Conservation (phyloP, 2,113 vertebrate species). For the Odobenus rosmarus region DNA sequence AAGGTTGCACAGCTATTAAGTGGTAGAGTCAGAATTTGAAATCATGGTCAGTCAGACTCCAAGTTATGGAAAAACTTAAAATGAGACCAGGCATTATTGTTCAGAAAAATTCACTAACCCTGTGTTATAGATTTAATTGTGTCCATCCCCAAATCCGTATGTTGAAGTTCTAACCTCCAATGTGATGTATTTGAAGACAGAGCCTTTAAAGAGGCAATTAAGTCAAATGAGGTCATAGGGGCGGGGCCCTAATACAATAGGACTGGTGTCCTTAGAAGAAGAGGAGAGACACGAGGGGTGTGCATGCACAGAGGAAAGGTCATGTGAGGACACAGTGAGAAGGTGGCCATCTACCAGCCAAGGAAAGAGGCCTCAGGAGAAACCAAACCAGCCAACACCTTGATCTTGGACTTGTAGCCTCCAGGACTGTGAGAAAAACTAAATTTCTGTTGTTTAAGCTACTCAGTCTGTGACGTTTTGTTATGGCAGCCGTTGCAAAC, state of each 20-base stretch:
- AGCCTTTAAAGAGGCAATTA: not conserved
- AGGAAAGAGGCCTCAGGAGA: not conserved
- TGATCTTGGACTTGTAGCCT: not conserved
- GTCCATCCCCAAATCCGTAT: not conserved
- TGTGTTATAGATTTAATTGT: not conserved
- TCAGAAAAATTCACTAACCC: not conserved
- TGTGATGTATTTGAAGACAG: not conserved
- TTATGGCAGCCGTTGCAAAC: not conserved
- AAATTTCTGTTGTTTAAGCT: not conserved
- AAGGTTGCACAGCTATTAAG: not conserved
- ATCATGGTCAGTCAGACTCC: not conserved
- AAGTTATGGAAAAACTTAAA: not conserved
- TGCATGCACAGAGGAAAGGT: not conserved
- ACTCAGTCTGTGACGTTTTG: not conserved
- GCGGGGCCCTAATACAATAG: not conserved
- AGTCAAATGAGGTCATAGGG: not conserved
- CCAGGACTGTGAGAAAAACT: not conserved
- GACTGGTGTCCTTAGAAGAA: not conserved
- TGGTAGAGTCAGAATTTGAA: not conserved
- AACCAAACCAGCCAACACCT: not conserved
- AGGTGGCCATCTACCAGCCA: not conserved
- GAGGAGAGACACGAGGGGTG: not conserved
- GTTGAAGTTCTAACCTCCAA: not conserved
- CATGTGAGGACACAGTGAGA: not conserved
- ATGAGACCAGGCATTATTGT: not conserved